These are phyloP conservation scores for Brachionus rubens DNA, from an alignment of 1,140 invertebrate species.

Conservation along the genomic window DNA sequence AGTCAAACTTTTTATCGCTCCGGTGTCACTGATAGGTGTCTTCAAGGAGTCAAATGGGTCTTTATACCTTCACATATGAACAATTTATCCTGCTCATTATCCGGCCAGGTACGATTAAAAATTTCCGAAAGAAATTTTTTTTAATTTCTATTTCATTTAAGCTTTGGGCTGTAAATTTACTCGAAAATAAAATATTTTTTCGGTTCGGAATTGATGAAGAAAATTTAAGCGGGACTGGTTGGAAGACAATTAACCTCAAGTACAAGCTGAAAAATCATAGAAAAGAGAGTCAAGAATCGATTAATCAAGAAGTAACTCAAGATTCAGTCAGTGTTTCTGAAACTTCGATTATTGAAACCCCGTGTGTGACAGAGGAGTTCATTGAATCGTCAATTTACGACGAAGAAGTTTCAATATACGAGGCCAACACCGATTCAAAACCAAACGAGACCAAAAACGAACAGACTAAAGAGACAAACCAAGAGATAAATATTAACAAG, in stretches of 20 bases:
- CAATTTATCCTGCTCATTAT: not conserved
- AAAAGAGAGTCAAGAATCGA: not conserved
- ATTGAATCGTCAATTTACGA: conserved; percentile 24
- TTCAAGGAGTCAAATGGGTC: conserved; percentile 21
- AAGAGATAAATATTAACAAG: not conserved
- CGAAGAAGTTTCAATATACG: not conserved
- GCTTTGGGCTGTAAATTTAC: conserved; percentile 5
- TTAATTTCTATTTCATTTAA: not conserved
- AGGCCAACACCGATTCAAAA: not conserved
- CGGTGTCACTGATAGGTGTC: not conserved
- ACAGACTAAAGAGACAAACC: not conserved
- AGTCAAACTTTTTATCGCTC: conserved; percentile 9
- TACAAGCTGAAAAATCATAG: not conserved
- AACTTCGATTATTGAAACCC: no score
- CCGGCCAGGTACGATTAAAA: not conserved
- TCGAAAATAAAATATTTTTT: conserved; percentile 18
- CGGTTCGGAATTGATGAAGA: conserved; percentile 31
- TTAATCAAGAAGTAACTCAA: not conserved
- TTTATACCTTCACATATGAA: conserved; percentile 1
- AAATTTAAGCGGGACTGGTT: conserved; percentile 14
- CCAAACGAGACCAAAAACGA: not conserved
- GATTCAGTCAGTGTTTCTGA: no score
- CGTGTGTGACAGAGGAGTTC: no score
- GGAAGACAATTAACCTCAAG: conserved; percentile 10
- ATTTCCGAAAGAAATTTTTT: not conserved